Conservation (phyloP, 1,140 invertebrate genomes). For the Drosophila oshimai region DNA sequence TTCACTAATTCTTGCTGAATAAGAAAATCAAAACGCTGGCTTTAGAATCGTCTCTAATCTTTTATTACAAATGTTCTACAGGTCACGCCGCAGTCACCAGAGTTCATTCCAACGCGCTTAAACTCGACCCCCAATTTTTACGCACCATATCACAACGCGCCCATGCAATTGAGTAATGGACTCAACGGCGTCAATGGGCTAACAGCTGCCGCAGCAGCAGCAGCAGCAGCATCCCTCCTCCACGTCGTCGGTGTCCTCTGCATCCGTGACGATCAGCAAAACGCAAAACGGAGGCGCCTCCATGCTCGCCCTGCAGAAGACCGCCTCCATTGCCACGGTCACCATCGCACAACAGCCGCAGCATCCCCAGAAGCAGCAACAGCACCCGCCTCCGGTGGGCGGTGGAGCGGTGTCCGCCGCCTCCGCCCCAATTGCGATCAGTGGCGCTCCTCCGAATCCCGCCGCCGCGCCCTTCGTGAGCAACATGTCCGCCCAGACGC, state of each 20-base stretch:
- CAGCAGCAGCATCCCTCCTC: conserved; percentile 50
- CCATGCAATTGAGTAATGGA: conserved; percentile 68
- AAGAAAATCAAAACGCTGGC: not conserved
- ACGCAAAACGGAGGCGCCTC: conserved; percentile 58
- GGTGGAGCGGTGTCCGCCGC: conserved; percentile 23
- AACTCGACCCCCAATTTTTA: conserved; percentile 81
- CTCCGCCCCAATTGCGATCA: conserved; percentile 69
- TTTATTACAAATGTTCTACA: conserved; percentile 10
- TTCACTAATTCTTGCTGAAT: not conserved
- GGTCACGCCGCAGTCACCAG: conserved; percentile 83
- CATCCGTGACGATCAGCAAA: conserved; percentile 60
- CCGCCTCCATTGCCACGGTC: conserved; percentile 55
- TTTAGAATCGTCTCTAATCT: not conserved
- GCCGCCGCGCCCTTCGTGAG: conserved; percentile 62
- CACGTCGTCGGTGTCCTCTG: conserved; percentile 32
- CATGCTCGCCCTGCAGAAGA: conserved; percentile 73
- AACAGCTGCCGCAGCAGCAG: conserved; percentile 59
- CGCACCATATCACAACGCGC: conserved; percentile 72
- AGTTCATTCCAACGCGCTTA: conserved; percentile 83
- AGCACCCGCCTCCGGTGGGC: conserved; percentile 40
- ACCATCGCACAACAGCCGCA: conserved; percentile 64
- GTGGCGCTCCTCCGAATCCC: conserved; percentile 64
- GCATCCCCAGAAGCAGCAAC: conserved; percentile 54
- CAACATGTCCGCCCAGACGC: conserved; percentile 67
- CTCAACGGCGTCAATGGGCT: conserved; percentile 76